Base-by-base conservation (phyloP, 1,140 invertebrate genomes). In the Meteorus sp. region DNA sequence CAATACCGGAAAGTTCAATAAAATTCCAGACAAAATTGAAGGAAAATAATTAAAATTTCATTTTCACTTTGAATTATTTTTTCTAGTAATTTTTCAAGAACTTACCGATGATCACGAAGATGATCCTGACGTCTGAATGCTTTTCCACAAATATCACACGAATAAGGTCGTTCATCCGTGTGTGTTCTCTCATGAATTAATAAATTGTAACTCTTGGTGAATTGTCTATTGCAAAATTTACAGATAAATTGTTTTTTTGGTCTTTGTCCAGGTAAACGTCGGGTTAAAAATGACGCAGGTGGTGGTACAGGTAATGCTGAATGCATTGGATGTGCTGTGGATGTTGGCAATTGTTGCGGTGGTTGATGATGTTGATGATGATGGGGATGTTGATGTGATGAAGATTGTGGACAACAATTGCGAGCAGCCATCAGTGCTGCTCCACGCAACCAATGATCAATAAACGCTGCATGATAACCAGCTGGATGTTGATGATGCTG, bases 191-290 rank as follows among this genome's bases (percentile, higher is more conserved):
- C 94, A 75, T 97, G 94, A 29, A 97, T 97, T 41, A 97, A 83
- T 48, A 98, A 81, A 75, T 98, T 98, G 83, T 98, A 98, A 35
- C 92, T 95, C 76, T 98, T 98, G 39, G 95, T 97, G 74, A 98
- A 98, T 60, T 97, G 92, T 1, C 95, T 83, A 67, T 92, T 87
- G 80, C 95, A 98, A 74, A 90, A 97, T 75, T 94, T 93, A 82
- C 95, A 98, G 68, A 98, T 96, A 74, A 96, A 97, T 73, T 98
- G 91, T 70, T 95, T 95, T 81, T 95, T 95, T 1, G 89, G 89
- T 44, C 89, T 80, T 2, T 86, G 82, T 25, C 86, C 86, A 0
- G 83, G 81, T 1, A 80, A 72, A 13, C 82, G 83, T 1, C 74
- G 56, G 0, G 61, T 53, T 0, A 80, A 57, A 66, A 83, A 76